phyloP scores from a whole-genome alignment of 1,140 invertebrate species.

The Meloidogyne exigua region DNA sequence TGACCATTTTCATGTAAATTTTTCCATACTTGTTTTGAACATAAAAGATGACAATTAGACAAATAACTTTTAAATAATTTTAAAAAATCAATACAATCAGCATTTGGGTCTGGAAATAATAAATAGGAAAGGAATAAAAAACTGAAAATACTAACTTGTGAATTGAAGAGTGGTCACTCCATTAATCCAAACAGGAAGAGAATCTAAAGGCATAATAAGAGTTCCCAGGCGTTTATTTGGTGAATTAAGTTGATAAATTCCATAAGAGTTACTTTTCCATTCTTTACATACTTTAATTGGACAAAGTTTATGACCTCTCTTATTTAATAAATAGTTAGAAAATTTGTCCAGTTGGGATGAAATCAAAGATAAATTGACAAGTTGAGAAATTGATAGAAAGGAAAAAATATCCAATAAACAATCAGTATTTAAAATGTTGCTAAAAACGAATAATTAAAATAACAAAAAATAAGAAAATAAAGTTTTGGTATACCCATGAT shows the following conservation, averaged over 20 bases:
- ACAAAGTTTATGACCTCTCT: neutral
- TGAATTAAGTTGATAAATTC: conserved; percentile 1
- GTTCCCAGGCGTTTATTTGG: neutral
- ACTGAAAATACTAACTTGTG: neutral
- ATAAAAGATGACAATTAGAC: conserved; percentile 2
- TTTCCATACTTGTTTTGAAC: neutral
- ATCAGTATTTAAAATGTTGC: neutral
- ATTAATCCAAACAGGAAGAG: neutral
- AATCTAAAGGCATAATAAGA: neutral
- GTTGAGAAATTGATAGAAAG: neutral
- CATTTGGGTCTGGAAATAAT: neutral
- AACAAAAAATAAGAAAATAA: too few species aligned
- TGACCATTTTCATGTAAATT: conserved; percentile 10
- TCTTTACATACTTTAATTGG: neutral
- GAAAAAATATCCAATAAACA: conserved; percentile 5
- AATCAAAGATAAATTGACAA: neutral
- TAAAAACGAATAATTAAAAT: too few species aligned
- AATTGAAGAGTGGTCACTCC: neutral
- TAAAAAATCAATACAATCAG: neutral
- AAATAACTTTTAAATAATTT: conserved; percentile 14
- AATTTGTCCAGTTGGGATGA: neutral
- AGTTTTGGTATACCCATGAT: too few species aligned
- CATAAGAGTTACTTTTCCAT: neutral
- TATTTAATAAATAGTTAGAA: neutral
- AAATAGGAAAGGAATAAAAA: neutral